Percentiles rank a stretch among this genome's conserved stretches.
These are phyloP conservation scores for Chloroclystis v-ata DNA, from an alignment of 2,888 invertebrate species.

Conservation along the genomic window DNA sequence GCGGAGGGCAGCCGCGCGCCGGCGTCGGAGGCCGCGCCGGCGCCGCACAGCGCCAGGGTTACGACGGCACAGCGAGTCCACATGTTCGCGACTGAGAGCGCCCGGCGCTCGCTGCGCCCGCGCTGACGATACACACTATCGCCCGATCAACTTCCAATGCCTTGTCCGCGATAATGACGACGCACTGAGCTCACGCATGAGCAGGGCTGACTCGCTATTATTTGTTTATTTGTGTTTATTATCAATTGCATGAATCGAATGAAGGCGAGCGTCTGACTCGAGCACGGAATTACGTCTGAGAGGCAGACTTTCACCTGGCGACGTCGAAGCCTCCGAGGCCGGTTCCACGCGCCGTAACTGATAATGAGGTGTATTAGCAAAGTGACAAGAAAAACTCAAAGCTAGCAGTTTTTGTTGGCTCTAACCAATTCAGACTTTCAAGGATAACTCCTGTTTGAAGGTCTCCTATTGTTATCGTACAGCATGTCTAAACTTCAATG, in stretches of 20 bases:
- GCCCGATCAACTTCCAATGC: constrained; percentile 47
- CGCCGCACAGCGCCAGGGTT: constrained; percentile 44
- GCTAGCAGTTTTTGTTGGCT: constrained; percentile 27
- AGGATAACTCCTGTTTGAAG: constrained; percentile 21
- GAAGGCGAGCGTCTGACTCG: constrained; percentile 53
- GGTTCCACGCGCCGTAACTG: constrained; percentile 68
- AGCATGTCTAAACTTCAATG: constrained; percentile 11
- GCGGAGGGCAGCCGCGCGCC: constrained; percentile 26
- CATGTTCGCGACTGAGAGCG: constrained; percentile 58
- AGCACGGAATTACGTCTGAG: constrained; percentile 62
- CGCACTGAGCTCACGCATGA: constrained; percentile 45
- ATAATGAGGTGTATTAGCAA: constrained; percentile 57
- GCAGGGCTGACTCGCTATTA: constrained; percentile 37
- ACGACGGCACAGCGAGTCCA: constrained; percentile 56
- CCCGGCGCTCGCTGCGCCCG: constrained; percentile 37
- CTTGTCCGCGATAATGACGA: constrained; percentile 49
- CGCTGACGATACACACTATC: constrained; percentile 58
- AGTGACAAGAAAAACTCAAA: constrained; percentile 40
- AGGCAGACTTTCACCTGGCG: constrained; percentile 68
- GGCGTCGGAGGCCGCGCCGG: constrained; percentile 23
- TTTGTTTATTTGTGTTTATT: constrained; percentile 64
- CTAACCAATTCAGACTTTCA: constrained; percentile 20
- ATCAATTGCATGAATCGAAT: constrained; percentile 25
- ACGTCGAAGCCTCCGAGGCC: constrained; percentile 55
- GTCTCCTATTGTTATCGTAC: constrained; percentile 20